phyloP scores from a whole-genome alignment of 2,113 vertebrate genomes.

The Theristicus caerulescens region DNA sequence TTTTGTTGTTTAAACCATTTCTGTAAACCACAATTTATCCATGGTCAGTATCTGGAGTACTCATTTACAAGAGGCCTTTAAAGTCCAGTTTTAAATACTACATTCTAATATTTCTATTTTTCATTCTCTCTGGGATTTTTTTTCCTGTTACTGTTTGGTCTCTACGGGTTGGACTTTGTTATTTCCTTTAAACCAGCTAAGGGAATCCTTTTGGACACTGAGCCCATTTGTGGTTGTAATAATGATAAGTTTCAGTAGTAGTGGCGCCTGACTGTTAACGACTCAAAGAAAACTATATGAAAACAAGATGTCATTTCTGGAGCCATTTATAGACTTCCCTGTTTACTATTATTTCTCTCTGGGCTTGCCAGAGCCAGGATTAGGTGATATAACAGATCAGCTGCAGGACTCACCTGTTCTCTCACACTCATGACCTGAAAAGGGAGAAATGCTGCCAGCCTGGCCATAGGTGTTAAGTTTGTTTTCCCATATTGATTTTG shows the following conservation, averaged over 20 bases:
- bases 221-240: slow-evolving; percentile 74
- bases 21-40: not conserved
- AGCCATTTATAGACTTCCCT: slow-evolving; percentile 67
- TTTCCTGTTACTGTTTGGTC: not conserved
- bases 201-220: slow-evolving; percentile 68
- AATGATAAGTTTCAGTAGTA: slow-evolving; percentile 73
- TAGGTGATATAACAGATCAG: slow-evolving; percentile 4
- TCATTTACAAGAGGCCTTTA: slow-evolving; percentile 33
- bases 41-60: not conserved
- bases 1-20: not conserved
- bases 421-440: not conserved
- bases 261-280: slow-evolving; percentile 73
- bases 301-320: slow-evolving; percentile 73
- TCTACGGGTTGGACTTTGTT: slow-evolving; percentile 12
- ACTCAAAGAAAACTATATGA: slow-evolving; percentile 69
- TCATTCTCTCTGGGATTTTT: not conserved
- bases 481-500: not conserved
- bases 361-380: not conserved
- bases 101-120: slow-evolving; percentile 2
- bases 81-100: slow-evolving; percentile 11
- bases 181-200: slow-evolving; percentile 10
- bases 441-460: not conserved
- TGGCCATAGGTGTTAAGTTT: not conserved
- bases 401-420: slow-evolving; percentile 26
- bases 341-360: slow-evolving; percentile 42